Evolutionary conservation across 2,888 invertebrate species (phyloP), one percentile per base, ranked within the genome.

Genomic region (Latrodectus hesperus): DNA sequence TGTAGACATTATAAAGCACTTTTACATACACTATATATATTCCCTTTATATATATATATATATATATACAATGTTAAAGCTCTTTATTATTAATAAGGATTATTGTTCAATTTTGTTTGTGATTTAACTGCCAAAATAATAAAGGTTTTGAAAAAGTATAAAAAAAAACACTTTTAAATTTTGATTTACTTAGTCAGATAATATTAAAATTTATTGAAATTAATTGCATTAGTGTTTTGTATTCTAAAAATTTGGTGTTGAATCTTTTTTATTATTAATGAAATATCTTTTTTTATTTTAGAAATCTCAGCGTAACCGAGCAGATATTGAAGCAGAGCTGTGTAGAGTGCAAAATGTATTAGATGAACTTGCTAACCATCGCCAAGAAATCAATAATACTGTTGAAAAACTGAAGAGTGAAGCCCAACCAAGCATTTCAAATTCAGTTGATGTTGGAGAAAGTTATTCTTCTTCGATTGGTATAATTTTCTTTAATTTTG

Each of bases 341-440:
- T 94, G 95, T 55, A 94, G 96, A 65, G 97, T 98, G 0, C 97
- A 97, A 91, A 94, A 94, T 88, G 94, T 97, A 82, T 96, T 98
- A 76, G 96, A 96, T 6, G 97, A 97, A 82, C 94, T 98, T 91
- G 96, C 96, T 91, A 94, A 96, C 10, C 96, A 97, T 92, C 94
- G 97, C 0, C 96, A 96, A 91, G 96, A 97, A 91, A 93, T 98
- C 76, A 96, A 96, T 91, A 94, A 96, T 80, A 97, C 97, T 85
- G 97, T 98, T 87, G 94, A 96, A 26, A 96, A 96, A 91, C 93
- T 97, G 52, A 96, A 96, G 55, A 74, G 73, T n/a, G 87, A 87
- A 60, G 52, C 88, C 11, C 76, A 53, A 6, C 38, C 77, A 0
- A 65, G 71, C n/a, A 17, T 67, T 16, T 26, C 81, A 16, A 76